Evolutionary conservation across 2,113 vertebrate genomes (phyloP).

Genomic region (Tragelaphus scriptus): DNA sequence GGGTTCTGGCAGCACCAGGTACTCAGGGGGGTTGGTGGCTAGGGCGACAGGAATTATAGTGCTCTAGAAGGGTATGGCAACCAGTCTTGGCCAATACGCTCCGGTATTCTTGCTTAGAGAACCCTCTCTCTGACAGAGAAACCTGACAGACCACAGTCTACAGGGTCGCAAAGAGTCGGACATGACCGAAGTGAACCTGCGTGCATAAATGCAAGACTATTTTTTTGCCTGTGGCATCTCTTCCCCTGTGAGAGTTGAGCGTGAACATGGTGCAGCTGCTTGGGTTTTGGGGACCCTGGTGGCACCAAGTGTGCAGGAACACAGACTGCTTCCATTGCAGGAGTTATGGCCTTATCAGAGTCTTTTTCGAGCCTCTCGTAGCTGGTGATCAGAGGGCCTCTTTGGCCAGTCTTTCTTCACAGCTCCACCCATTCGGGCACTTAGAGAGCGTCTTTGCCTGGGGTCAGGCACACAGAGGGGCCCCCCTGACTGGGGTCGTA

Average conservation of each 20-base stretch:
- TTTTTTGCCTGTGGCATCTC: neutral
- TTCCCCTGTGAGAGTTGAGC: neutral
- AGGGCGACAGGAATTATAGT: too few species aligned
- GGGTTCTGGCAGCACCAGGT: too few species aligned
- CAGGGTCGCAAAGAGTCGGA: accelerated
- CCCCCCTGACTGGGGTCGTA: neutral
- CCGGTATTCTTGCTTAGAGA: too few species aligned
- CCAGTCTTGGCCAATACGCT: too few species aligned
- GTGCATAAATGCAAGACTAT: accelerated
- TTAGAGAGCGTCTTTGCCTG: neutral
- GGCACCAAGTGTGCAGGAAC: neutral
- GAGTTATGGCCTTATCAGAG: neutral
- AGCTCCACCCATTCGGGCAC: neutral
- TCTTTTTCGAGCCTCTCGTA: neutral
- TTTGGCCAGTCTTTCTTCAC: neutral
- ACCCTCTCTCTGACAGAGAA: too few species aligned
- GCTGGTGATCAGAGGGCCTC: neutral
- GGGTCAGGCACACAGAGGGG: neutral
- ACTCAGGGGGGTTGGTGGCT: too few species aligned
- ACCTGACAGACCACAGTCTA: neutral
- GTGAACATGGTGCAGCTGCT: neutral
- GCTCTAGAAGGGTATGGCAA: too few species aligned
- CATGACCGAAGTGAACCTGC: accelerated
- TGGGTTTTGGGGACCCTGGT: neutral
- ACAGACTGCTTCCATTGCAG: neutral